These are phyloP conservation scores for Eira barbara DNA, from an alignment of 2,113 vertebrate genomes.

Conservation along the genomic window DNA sequence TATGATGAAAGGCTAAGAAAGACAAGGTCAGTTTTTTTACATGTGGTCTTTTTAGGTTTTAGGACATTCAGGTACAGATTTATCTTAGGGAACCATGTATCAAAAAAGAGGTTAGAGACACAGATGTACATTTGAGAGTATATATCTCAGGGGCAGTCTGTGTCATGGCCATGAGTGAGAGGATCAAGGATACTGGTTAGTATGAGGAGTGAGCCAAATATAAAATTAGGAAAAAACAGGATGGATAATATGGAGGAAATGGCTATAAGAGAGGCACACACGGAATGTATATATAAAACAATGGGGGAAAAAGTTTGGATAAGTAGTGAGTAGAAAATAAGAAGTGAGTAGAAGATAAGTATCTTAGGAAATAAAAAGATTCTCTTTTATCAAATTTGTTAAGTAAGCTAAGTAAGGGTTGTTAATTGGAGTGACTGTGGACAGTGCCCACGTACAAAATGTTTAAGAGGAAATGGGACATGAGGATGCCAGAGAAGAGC, in stretches of 20 bases:
- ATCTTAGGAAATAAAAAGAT: background rate
- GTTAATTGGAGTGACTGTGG: background rate
- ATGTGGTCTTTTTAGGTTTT: background rate
- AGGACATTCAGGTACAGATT: background rate
- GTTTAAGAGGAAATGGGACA: background rate
- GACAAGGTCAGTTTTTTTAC: background rate
- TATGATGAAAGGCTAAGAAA: background rate
- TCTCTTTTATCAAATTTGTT: background rate
- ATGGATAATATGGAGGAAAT: background rate
- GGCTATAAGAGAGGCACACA: background rate
- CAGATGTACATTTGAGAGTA: background rate
- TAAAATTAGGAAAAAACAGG: background rate
- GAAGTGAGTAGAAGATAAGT: background rate
- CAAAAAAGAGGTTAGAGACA: background rate
- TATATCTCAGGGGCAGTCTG: background rate
- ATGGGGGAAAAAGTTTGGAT: background rate
- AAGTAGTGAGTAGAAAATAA: background rate
- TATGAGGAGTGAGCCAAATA: background rate
- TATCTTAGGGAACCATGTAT: background rate
- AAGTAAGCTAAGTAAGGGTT: background rate
- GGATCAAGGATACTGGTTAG: background rate
- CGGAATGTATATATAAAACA: background rate
- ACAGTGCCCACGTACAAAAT: background rate
- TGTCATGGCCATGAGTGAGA: background rate
- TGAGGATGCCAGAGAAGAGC: background rate